Evolutionary conservation across 2,113 vertebrate species (phyloP).

Genomic region (Bostrychus sinensis): DNA sequence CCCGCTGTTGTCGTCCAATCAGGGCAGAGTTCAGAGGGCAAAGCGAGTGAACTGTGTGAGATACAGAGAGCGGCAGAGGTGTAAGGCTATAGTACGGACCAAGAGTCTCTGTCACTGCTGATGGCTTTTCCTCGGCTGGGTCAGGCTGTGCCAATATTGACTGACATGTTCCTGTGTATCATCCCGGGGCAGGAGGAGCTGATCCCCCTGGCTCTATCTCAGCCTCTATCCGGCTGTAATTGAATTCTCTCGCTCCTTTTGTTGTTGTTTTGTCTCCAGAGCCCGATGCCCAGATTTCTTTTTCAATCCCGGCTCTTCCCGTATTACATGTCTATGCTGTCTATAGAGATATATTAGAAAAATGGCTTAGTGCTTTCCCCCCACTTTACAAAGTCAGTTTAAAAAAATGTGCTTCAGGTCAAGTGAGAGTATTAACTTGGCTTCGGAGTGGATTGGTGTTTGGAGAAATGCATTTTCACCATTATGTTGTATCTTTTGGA

Average conservation of each 20-base stretch:
- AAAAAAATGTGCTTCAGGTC: neutral
- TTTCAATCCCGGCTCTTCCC: conserved; percentile 20
- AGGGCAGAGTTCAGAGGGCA: conserved; percentile 63
- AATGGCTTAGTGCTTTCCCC: neutral
- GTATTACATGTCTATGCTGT: conserved; percentile 14
- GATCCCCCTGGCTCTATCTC: conserved; percentile 67
- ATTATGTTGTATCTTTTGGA: neutral
- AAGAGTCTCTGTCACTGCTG: conserved; percentile 90
- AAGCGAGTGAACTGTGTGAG: conserved; percentile 81
- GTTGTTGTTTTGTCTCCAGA: conserved; percentile 65
- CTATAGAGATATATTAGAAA: conserved; percentile 7
- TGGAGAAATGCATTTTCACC: neutral
- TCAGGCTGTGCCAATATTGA: conserved; percentile 96
- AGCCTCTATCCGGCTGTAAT: conserved; percentile 65
- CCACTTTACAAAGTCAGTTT: conserved; percentile 12
- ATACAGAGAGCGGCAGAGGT: conserved; percentile 78
- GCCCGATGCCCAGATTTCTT: conserved; percentile 47
- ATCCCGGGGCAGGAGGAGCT: conserved; percentile 45
- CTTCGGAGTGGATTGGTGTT: neutral
- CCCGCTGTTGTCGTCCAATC: conserved; percentile 66
- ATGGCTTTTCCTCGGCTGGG: conserved; percentile 95
- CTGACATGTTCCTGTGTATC: conserved; percentile 81
- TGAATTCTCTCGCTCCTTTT: conserved; percentile 67
- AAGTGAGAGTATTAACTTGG: neutral
- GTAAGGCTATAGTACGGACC: conserved; percentile 58